A percentile compares a stretch with the other conserved stretches of the same genome.
These are phyloP conservation scores for Microcebus lehilahytsara DNA, from an alignment of 2,113 vertebrate genomes.

Conservation along the genomic window DNA sequence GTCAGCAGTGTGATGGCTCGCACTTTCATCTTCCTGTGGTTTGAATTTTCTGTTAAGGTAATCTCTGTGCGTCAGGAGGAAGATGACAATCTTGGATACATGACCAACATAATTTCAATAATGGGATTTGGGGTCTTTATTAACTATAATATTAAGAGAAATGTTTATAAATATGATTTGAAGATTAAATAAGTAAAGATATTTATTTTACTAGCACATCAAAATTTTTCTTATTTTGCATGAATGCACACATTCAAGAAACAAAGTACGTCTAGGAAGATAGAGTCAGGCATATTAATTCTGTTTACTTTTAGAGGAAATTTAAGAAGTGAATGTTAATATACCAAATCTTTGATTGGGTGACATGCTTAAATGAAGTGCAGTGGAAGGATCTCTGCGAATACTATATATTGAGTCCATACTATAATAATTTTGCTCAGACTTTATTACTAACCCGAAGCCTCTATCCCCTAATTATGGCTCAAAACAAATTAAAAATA, in stretches of 20 bases:
- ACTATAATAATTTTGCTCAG: neutral
- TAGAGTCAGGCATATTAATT: neutral
- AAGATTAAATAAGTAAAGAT: neutral
- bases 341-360: neutral
- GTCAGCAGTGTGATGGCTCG: accelerated
- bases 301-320: neutral
- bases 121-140: neutral
- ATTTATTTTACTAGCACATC: neutral
- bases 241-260: neutral
- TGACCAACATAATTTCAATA: neutral
- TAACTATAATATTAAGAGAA: neutral
- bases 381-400: neutral
- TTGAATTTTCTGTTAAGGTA: neutral
- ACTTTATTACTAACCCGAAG: neutral
- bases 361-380: neutral
- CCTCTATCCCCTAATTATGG: neutral
- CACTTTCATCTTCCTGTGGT: neutral
- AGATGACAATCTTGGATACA: neutral
- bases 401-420: neutral
- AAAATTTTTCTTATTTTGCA: neutral
- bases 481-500: neutral
- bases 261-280: neutral
- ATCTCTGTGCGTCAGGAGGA: neutral
- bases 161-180: neutral
- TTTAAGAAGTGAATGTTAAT: neutral